Conservation (phyloP, 2,113 vertebrate species). For the Stigmatopora nigra region DNA sequence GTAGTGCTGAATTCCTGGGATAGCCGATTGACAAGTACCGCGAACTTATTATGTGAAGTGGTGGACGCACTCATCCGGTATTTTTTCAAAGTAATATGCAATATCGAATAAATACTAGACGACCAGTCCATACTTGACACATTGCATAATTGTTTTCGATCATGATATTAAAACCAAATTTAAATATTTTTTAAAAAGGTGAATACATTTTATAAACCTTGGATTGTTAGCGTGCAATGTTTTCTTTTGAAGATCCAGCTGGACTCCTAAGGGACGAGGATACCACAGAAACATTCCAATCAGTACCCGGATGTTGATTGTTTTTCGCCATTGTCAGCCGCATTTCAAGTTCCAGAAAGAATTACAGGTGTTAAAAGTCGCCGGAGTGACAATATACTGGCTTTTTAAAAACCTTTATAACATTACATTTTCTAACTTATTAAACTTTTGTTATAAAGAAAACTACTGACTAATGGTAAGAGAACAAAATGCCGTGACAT, state of each 20-base stretch:
- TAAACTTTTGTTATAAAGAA: not conserved
- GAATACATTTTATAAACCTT: not conserved
- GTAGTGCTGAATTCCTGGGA: slow-evolving; percentile 57
- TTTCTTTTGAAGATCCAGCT: not conserved
- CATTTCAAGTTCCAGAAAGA: not conserved
- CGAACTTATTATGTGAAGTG: slow-evolving; percentile 9
- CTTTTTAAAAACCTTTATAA: not conserved
- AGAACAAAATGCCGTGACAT: no score
- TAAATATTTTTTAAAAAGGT: not conserved
- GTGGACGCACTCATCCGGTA: not conserved
- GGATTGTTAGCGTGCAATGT: not conserved
- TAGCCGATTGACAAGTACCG: slow-evolving; percentile 63
- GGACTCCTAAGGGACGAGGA: not conserved
- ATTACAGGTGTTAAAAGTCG: not conserved
- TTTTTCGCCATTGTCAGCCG: not conserved
- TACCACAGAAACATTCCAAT: not conserved
- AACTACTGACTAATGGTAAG: no score
- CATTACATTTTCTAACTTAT: not conserved
- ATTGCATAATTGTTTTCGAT: not conserved
- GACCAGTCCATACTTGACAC: not conserved
- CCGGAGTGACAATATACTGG: not conserved
- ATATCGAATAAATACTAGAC: not conserved
- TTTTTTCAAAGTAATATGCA: not conserved
- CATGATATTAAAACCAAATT: not conserved
- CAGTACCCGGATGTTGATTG: slow-evolving; percentile 14